A percentile compares a stretch with the other conserved stretches of the same genome.
These are phyloP conservation scores for Lithophane leautieri DNA, from an alignment of 2,888 invertebrate genomes.

Conservation along the genomic window DNA sequence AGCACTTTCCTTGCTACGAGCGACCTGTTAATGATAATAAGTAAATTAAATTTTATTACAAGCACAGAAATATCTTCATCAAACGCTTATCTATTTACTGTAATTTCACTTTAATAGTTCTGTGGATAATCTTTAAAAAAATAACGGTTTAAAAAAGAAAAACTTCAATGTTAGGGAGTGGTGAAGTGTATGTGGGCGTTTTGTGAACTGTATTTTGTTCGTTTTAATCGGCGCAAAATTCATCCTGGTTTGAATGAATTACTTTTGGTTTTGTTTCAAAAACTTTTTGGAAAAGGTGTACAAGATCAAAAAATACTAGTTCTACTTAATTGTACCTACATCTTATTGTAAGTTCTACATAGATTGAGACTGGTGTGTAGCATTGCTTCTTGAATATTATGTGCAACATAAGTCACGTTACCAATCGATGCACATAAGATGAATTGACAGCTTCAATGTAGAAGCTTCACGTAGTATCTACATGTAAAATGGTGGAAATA, in stretches of 20 bases:
- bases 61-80: background rate
- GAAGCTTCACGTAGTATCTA: background rate
- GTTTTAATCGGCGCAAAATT: background rate
- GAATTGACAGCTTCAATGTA: constrained; percentile 17
- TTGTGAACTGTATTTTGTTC: background rate
- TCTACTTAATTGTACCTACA: background rate
- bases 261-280: background rate
- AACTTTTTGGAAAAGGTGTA: background rate
- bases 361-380: background rate
- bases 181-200: background rate
- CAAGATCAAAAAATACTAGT: background rate
- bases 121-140: background rate
- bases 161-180: background rate
- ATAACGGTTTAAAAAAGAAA: background rate
- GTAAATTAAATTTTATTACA: background rate
- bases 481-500: background rate
- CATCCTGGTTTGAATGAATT: background rate
- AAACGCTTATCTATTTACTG: background rate
- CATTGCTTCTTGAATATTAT: background rate
- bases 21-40: background rate
- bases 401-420: constrained; percentile 17
- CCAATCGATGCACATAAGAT: constrained; percentile 4
- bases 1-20: background rate
- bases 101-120: background rate
- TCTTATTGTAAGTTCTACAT: background rate